Evolutionary conservation across 2,113 vertebrate genomes (phyloP), one percentile per base, ranked within the genome.

Genomic region (Bagarius yarrelli): DNA sequence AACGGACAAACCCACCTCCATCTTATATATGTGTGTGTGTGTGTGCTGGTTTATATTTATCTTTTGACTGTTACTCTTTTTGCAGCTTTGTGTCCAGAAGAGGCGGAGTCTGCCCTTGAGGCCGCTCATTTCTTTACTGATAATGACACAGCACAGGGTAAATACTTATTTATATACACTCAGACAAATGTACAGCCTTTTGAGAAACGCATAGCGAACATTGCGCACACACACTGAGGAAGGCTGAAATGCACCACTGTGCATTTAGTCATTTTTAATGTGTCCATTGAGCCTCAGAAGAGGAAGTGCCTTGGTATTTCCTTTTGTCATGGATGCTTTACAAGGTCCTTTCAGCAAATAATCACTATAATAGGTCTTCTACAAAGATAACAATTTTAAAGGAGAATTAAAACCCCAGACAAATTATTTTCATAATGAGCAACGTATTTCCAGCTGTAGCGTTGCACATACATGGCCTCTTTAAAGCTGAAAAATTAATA

Each of bases 81-180:
- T 82, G 56, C 85, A 99, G 98, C 97, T 80, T 89, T 99, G 84
- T 94, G 90, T 88, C 89, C 95, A 14, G 96, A 98, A 81, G 96
- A 98, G 85, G 93, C 96, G 0, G 98, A 99, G 84, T 98, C 97
- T 23, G 98, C 98, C 78, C 91, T 96, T 84, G 98, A 99, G 85
- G 98, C 98, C 0, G 87, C 97, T 4, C 91, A 89, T 47, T 98
- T 95, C 71, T 99, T 99, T 89, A 96, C 94, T 0, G 95, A 96
- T n/a, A 93, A 95, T 12, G 87, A 89, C 84, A 83, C 90, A 21
- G 82, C 91, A 23, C 93, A 92, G 93, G 95, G 96, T 98, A 91
- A 75, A 40, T 23, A 57, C 60, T 14, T 14, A 1, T n/a, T 5
- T n/a, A 73, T n/a, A 40, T 11, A 60, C 76, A 78, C 16, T 56